Percentiles rank a stretch among this genome's conserved stretches.
Evolutionary conservation across 2,888 invertebrate genomes (phyloP).

Genomic region (Epirrhoe tristata): DNA sequence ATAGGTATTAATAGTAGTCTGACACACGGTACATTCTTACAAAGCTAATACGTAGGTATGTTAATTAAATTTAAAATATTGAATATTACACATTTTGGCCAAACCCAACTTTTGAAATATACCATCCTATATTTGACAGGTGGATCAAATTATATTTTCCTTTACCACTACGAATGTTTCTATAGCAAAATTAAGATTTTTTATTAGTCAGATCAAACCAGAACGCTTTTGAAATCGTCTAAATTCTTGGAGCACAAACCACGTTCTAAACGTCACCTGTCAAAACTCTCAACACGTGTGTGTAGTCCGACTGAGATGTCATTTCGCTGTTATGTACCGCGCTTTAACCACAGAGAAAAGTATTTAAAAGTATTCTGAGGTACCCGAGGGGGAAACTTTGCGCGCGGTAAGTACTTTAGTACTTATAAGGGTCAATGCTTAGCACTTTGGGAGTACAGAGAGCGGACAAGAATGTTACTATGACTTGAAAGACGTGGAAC

Average conservation of each 20-base stretch:
- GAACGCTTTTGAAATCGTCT: not conserved
- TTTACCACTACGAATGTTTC: no score
- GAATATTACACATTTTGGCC: no score
- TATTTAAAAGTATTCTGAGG: conserved; percentile 53
- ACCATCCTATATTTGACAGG: no score
- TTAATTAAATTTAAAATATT: no score
- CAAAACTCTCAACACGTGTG: conserved; percentile 45
- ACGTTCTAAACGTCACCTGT: conserved; percentile 37
- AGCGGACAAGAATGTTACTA: conserved; percentile 12
- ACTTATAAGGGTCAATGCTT: conserved; percentile 49
- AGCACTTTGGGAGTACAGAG: conserved; percentile 30
- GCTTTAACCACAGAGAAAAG: conserved; percentile 51
- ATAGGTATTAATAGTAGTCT: no score
- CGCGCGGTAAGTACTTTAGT: conserved; percentile 41
- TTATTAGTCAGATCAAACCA: not conserved
- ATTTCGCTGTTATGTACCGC: conserved; percentile 50
- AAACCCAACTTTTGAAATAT: no score
- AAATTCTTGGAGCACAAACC: conserved; percentile 41
- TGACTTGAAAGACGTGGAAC: not conserved
- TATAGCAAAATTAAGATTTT: no score
- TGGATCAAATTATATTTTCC: no score
- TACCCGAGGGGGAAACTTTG: conserved; percentile 46
- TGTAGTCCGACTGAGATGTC: conserved; percentile 53
- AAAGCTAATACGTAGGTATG: no score
- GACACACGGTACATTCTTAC: no score